Evolutionary conservation across 2,888 invertebrate genomes (phyloP), one percentile per base, ranked within the genome.

Genomic region (Trichogramma dendrolimi): DNA sequence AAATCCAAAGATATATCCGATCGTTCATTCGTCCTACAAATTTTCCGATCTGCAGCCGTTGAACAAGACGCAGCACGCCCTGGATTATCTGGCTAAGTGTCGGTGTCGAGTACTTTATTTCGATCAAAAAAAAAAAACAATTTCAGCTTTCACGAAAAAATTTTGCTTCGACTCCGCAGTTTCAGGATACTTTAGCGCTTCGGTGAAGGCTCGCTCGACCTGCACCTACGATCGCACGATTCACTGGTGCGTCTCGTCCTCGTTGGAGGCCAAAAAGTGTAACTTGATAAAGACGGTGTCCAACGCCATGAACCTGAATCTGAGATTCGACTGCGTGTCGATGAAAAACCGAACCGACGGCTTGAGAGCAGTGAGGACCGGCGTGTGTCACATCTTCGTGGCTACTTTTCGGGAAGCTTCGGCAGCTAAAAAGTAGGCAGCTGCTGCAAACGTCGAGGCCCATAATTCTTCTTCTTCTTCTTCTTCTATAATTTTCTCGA

Each of bases 191-290:
- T 63, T 74, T 52, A 72, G 74, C 40, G 48, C 61, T 1, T 42
- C 53, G 14, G 77, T 80, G 11, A 75, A 79, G 62, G 71, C 71
- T 8, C 72, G 73, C 4, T 65, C 75, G 3, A 66, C 70, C 4
- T 80, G 80, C 62, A 70, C 66, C 6, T 73, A 77, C 1, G 72
- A 73, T 5, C 73, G 78, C 54, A 69, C 69, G 5, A 64, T 80
- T 6, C 67, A 65, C 11, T 78, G 78, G 78, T 92, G 92, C 72
- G 87, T 89, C 0, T 85, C 86, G 0, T 86, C 88, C 0, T 81
- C 86, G 8, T 78, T 88, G 0, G 91, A 89, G 71, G 84, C 85
- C 64, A 83, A 86, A 55, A 94, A 94, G 73, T 95, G 95, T 74
- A 83, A 87, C 2, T 89, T 90, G 86, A 74, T 94, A 71, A 84